These are phyloP conservation scores for Acronicta psi DNA, from an alignment of 2,888 invertebrate species.

Conservation along the genomic window DNA sequence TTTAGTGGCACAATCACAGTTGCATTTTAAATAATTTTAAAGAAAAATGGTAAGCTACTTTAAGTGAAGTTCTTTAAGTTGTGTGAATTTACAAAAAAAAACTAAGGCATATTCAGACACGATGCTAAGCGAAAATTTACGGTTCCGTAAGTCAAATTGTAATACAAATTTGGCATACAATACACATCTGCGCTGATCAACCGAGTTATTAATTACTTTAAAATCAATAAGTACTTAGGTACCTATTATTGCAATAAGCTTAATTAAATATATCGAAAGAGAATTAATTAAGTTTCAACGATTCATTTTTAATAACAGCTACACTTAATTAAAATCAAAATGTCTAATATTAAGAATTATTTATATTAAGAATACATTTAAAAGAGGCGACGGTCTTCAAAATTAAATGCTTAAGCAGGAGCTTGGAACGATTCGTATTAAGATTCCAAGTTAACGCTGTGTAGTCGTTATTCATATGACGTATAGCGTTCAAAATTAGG, in stretches of 20 bases:
- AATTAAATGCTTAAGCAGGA: conserved; percentile 55
- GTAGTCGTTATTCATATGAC: conserved; percentile 74
- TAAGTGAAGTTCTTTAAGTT: too few species aligned
- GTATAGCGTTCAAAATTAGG: conserved; percentile 79
- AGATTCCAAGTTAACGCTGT: conserved; percentile 65
- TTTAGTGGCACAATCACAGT: conserved; percentile 60
- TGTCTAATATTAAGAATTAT: background rate
- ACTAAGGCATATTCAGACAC: too few species aligned
- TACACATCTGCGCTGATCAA: too few species aligned
- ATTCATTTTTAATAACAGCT: background rate
- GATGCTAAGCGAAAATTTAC: too few species aligned
- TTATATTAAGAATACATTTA: background rate
- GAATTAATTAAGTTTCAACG: background rate
- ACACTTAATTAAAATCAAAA: background rate
- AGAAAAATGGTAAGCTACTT: background rate
- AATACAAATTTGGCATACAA: too few species aligned
- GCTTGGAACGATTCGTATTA: conserved; percentile 62
- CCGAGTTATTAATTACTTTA: background rate
- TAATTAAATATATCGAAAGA: background rate
- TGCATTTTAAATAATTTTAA: conserved; percentile 2
- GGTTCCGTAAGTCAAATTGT: too few species aligned
- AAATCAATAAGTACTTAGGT: background rate
- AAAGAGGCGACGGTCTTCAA: conserved; percentile 60
- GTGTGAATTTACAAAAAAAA: too few species aligned
- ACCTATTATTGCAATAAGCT: background rate